Evolutionary conservation across 2,113 vertebrate species (phyloP).

Genomic region (Phaethon lepturus): DNA sequence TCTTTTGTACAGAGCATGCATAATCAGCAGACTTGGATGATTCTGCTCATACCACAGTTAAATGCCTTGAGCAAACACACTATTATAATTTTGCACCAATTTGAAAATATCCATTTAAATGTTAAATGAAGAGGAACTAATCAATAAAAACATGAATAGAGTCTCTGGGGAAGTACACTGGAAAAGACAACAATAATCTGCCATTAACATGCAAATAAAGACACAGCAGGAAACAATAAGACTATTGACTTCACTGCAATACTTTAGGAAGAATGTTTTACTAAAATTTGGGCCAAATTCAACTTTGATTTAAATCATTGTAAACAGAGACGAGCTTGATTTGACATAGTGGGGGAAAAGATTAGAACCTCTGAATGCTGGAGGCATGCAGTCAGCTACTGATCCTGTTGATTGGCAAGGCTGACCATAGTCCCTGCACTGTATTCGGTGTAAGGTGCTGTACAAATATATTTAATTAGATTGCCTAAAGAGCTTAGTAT

Average conservation of each 20-base stretch:
- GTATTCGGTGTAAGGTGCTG: neutral
- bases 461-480: neutral
- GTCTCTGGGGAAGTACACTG: constrained; percentile 53
- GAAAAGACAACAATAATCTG: constrained; percentile 31
- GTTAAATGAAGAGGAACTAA: constrained; percentile 73
- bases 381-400: neutral
- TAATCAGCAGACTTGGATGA: constrained; percentile 22
- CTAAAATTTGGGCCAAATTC: constrained; percentile 9
- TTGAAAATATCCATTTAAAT: constrained; percentile 68
- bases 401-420: neutral
- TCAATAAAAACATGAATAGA: constrained; percentile 62
- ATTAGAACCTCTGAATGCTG: neutral
- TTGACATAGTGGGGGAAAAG: neutral
- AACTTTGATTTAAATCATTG: neutral
- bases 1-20: neutral
- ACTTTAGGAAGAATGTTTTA: neutral
- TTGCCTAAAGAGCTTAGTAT: neutral
- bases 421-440: neutral
- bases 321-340: neutral
- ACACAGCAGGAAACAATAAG: constrained; percentile 48
- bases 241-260: neutral
- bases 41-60: constrained; percentile 8
- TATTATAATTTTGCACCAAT: constrained; percentile 51
- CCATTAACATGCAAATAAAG: constrained; percentile 61
- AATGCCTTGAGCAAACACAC: constrained; percentile 64